Conservation (phyloP, 1,140 invertebrate species). For the Zaprionus taronus region DNA sequence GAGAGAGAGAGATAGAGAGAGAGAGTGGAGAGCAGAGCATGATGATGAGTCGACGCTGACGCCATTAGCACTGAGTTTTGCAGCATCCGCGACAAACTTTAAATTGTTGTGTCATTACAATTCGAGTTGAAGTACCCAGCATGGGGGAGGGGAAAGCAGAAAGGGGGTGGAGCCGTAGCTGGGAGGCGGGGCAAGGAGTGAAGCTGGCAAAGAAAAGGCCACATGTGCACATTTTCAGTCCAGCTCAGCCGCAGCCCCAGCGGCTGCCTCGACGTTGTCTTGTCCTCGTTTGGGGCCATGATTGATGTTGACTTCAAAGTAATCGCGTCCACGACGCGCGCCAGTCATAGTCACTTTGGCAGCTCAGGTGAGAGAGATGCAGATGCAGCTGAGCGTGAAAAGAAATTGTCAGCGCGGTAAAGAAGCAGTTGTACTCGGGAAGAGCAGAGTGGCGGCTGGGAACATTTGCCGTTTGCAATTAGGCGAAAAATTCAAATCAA, state of each 20-base stretch:
- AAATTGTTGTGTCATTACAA: constrained; percentile 82
- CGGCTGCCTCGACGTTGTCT: constrained; percentile 14
- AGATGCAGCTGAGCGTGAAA: not conserved
- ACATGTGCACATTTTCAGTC: constrained; percentile 51
- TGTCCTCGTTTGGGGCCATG: constrained; percentile 50
- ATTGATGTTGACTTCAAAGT: constrained; percentile 57
- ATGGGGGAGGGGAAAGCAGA: not conserved
- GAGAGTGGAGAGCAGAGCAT: constrained; percentile 3
- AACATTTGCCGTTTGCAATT: constrained; percentile 59
- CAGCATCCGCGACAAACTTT: constrained; percentile 82
- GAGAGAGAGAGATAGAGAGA: not conserved
- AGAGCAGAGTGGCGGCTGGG: not conserved
- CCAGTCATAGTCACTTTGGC: constrained; percentile 40
- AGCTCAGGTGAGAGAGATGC: constrained; percentile 12
- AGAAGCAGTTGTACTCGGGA: not conserved
- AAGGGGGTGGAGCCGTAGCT: not conserved
- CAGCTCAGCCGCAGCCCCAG: constrained; percentile 16
- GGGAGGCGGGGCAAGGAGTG: not conserved
- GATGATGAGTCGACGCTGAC: constrained; percentile 77
- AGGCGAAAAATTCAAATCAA: constrained; percentile 78
- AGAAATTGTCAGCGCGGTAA: not conserved
- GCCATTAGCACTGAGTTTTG: constrained; percentile 80
- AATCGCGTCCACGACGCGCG: constrained; percentile 45
- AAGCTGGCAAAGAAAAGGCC: constrained; percentile 42
- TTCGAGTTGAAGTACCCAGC: constrained; percentile 57